These are phyloP conservation scores for Leptodactylus fallax DNA, from an alignment of 2,797 vertebrate species.

Conservation along the genomic window DNA sequence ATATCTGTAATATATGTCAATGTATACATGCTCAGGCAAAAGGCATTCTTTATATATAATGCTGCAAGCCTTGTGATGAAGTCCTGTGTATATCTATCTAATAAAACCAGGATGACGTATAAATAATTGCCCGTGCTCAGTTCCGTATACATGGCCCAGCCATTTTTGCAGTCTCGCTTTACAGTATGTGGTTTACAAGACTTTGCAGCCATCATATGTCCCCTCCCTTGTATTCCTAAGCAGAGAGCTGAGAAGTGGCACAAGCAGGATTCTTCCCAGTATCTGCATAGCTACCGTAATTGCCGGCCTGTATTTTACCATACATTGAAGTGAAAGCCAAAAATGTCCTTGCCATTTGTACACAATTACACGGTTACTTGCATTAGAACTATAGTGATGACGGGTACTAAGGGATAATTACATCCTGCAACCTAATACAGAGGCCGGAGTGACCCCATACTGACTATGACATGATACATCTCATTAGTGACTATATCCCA, in stretches of 20 bases:
- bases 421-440: slow-evolving; percentile 1
- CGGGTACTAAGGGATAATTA: slow-evolving; percentile 20
- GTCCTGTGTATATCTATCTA: too few species aligned
- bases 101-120: too few species aligned
- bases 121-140: too few species aligned
- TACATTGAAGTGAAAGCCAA: slow-evolving; percentile 38
- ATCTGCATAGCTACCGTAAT: not conserved
- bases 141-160: too few species aligned
- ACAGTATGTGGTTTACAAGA: not conserved
- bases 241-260: not conserved
- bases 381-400: slow-evolving; percentile 23
- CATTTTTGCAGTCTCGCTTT: too few species aligned
- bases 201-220: not conserved
- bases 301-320: slow-evolving; percentile 1
- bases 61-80: too few species aligned
- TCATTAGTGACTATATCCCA: not conserved
- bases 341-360: slow-evolving; percentile 16
- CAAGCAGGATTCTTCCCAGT: not conserved
- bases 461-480: not conserved
- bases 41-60: too few species aligned
- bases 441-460: not conserved
- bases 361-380: slow-evolving; percentile 32
- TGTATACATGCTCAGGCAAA: too few species aligned
- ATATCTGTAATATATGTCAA: too few species aligned
- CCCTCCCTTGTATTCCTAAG: not conserved